Evolutionary conservation across 2,888 invertebrate genomes (phyloP), one percentile per base, ranked within the genome.

Genomic region (Helobdella robusta): DNA sequence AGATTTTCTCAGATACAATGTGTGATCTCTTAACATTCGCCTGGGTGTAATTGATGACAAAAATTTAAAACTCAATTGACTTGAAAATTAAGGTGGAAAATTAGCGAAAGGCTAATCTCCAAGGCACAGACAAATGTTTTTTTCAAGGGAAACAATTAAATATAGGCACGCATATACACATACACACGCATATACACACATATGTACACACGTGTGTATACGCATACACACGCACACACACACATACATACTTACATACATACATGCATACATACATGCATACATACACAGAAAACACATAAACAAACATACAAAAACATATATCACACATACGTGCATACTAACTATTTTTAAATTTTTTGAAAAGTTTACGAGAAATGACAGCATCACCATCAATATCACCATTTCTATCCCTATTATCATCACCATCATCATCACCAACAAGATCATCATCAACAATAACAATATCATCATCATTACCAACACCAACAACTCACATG

Each of bases 401-500:
- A 25, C 5, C 5, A 5, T 25, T 30, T n/a, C n/a, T n/a, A n/a
- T n/a, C n/a, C n/a, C n/a, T n/a, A n/a, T n/a, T n/a, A n/a, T n/a
- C n/a, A n/a, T n/a, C n/a, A n/a, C n/a, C n/a, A n/a, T n/a, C n/a
- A n/a, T n/a, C n/a, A n/a, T n/a, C n/a, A n/a, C n/a, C n/a, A n/a
- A n/a, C n/a, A n/a, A n/a, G n/a, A n/a, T n/a, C n/a, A n/a, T n/a
- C n/a, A n/a, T n/a, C n/a, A 25, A 54, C 11, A 6, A 54, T n/a
- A 54, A 54, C 4, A 23, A 6, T 54, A 40, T 40, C 44, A 40
- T 40, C 11, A 40, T 15, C 44, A 11, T 15, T 40, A 11, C 11
- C 11, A 40, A 40, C 11, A 34, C 40, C 46, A 18, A 23, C 11
- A 30, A 48, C 62, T 50, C 62, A 62, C 62, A 62, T 5, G 62